phyloP scores from a whole-genome alignment of 1,140 invertebrate species.

The Trypoxylus dichotomus region DNA sequence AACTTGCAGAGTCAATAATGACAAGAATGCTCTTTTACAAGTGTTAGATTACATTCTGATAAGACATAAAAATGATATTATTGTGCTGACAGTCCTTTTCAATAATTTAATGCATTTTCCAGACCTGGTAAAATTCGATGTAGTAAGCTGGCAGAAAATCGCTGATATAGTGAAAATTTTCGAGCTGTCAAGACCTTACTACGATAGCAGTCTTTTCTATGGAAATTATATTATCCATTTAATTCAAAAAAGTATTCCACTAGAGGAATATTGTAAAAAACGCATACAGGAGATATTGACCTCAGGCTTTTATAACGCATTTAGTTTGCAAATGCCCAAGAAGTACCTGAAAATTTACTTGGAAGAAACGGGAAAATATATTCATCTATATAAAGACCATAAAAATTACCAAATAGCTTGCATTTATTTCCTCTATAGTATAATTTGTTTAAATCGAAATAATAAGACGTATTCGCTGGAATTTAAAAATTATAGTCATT shows the following conservation, averaged over 20 bases:
- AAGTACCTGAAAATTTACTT: neutral
- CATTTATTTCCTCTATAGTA: neutral
- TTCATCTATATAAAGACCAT: neutral
- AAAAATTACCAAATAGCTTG: neutral
- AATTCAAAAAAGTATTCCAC: neutral
- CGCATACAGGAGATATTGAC: neutral
- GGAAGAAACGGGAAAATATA: neutral
- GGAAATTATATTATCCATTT: neutral
- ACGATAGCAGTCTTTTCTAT: neutral
- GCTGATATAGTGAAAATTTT: neutral
- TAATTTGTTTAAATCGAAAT: neutral
- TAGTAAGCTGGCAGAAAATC: neutral
- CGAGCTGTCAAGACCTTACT: neutral
- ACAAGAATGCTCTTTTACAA: neutral
- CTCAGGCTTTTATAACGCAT: neutral
- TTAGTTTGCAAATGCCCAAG: neutral
- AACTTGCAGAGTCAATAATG: neutral
- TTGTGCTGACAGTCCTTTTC: neutral
- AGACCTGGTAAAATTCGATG: neutral
- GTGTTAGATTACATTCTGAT: neutral
- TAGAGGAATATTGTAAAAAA: slow-evolving; percentile 3
- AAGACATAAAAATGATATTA: neutral
- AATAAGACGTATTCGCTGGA: neutral
- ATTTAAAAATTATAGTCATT: neutral
- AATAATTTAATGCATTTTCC: neutral